Evolutionary conservation across 2,113 vertebrate species (phyloP).

Genomic region (Collichthys lucidus): DNA sequence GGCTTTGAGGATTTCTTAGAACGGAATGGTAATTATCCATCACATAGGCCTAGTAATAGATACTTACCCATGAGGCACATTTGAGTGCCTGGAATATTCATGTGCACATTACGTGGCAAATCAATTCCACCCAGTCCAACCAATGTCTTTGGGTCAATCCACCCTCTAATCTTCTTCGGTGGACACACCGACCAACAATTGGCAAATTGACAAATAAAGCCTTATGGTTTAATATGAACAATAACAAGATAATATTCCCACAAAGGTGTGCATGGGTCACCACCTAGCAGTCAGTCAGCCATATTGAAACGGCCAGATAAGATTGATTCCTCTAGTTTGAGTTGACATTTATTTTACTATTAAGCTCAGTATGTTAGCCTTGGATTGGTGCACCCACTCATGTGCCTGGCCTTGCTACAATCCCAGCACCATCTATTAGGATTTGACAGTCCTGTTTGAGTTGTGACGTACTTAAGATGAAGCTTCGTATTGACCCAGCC

Average conservation of each 20-base stretch:
- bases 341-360: slow-evolving; percentile 28
- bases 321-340: not conserved
- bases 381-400: not conserved
- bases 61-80: no score
- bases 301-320: not conserved
- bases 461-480: slow-evolving; percentile 1
- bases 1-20: no score
- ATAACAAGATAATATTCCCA: not conserved
- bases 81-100: no score
- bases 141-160: no score
- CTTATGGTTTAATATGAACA: not conserved
- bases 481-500: not conserved
- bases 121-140: no score
- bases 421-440: not conserved
- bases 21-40: no score
- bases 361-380: not conserved
- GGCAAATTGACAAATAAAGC: not conserved
- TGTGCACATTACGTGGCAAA: no score
- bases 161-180: no score
- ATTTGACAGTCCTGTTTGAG: slow-evolving; percentile 12
- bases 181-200: not conserved
- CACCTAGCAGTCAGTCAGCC: not conserved
- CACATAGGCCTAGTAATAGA: no score
- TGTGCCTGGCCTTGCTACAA: slow-evolving; percentile 31
- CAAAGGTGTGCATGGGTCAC: not conserved